Evolutionary conservation across 2,113 vertebrate genomes (phyloP), one percentile per base, ranked within the genome.

Genomic region (Protomyctophum bolini): DNA sequence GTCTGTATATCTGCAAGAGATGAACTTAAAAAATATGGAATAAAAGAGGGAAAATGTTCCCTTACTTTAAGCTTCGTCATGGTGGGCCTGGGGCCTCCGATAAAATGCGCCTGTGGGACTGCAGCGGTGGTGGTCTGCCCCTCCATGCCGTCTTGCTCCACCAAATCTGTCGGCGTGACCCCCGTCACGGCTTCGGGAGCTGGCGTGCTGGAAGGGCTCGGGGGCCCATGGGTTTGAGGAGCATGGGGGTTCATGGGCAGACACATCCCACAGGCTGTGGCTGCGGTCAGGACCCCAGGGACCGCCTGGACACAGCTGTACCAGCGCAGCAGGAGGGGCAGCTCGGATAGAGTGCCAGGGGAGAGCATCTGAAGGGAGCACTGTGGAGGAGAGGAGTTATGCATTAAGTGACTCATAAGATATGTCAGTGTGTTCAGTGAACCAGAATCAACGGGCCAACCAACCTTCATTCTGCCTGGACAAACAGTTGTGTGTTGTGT

Each of bases 21-120:
- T 6, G 3, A 41, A 41, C 33, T 41, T 41, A 41, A 41, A 72
- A 67, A 59, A 14, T 11, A 28, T 21, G 6, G 71, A 75, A 71
- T 49, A 73, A 56, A 63, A 51, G 62, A 68, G 48, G 12, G 62
- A 63, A 80, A 66, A 29, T 73, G 78, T 79, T 72, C 0, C 74
- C 82, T 90, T 96, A 99, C 97, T 93, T 95, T 94, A 70, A 99
- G 93, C 74, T 99, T 99, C 55, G 93, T 94, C 91, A 99, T 94
- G 15, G 97, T 99, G 78, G 97, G 97, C 77, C 98, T 94, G 8
- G 97, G 98, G 60, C 98, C 97, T 61, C 98, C 97, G 41, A 94
- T 81, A 83, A 98, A 98, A 33, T 86, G 73, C 75, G 75, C 68
- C n/a, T 94, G 89, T n/a, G 33, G 33, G 33, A 41, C 33, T 41